Conservation (phyloP, 2,113 vertebrate genomes). For the Budorcas taxicolor region DNA sequence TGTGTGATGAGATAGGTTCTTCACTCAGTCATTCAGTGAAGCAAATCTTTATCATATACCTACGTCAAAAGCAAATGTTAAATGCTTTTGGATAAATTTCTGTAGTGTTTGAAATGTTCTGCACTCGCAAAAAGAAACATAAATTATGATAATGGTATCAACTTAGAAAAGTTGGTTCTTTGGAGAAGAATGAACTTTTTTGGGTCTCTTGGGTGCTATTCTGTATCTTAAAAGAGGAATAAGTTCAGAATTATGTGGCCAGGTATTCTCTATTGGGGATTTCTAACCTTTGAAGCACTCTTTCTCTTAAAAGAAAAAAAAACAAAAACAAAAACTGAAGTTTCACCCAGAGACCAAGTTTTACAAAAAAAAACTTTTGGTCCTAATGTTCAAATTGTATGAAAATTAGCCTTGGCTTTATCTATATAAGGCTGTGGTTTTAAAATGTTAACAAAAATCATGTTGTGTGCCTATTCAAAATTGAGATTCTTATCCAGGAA, state of each 20-base stretch:
- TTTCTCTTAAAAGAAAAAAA: not conserved
- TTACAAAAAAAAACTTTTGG: not conserved
- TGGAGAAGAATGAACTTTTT: not conserved
- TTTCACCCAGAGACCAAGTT: not conserved
- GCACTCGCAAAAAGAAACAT: not conserved
- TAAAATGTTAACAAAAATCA: not conserved
- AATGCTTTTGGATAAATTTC: not conserved
- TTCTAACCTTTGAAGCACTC: constrained; percentile 17
- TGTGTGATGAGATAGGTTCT: not conserved
- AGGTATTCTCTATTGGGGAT: not conserved
- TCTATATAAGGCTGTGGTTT: not conserved
- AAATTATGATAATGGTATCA: not conserved
- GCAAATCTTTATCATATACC: not conserved
- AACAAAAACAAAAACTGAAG: not conserved
- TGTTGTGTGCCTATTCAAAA: not conserved
- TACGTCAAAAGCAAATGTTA: not conserved
- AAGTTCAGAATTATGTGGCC: not conserved
- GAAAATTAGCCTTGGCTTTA: not conserved
- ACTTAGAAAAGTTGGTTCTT: not conserved
- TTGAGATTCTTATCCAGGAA: not conserved
- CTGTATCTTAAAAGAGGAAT: not conserved
- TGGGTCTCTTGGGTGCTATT: not conserved
- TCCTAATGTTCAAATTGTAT: not conserved
- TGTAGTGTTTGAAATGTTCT: not conserved
- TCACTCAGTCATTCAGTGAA: not conserved